phyloP scores from a whole-genome alignment of 2,113 vertebrate genomes.

The Oceanodroma tethys region DNA sequence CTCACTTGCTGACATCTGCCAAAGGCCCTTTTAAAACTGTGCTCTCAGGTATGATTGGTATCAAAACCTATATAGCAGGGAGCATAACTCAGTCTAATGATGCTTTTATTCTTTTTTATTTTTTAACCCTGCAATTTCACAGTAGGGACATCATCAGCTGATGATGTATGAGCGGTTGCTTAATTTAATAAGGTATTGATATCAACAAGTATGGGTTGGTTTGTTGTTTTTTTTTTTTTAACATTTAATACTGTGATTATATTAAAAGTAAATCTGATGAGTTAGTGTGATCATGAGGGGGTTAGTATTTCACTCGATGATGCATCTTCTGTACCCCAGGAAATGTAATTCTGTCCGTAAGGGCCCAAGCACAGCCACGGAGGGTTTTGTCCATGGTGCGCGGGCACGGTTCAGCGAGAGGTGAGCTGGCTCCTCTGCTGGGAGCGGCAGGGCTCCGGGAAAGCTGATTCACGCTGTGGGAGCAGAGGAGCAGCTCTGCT shows the following conservation, averaged over 20 bases:
- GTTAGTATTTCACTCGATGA: neutral
- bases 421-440: neutral
- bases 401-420: neutral
- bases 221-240: neutral
- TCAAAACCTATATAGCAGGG: neutral
- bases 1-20: neutral
- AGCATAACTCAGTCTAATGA: neutral
- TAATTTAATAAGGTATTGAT: neutral
- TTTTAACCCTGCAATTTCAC: neutral
- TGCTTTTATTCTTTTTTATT: neutral
- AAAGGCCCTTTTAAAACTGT: neutral
- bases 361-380: rapidly evolving
- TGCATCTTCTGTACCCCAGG: neutral
- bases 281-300: neutral
- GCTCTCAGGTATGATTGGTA: neutral
- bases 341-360: neutral
- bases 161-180: neutral
- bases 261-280: neutral
- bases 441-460: neutral
- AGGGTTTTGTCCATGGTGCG: neutral
- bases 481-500: neutral
- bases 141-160: neutral
- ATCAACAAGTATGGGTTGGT: neutral
- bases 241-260: neutral
- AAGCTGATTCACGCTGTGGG: neutral